Base-by-base conservation (phyloP, 2,888 invertebrate genomes). In the Lysandra coridon region DNA sequence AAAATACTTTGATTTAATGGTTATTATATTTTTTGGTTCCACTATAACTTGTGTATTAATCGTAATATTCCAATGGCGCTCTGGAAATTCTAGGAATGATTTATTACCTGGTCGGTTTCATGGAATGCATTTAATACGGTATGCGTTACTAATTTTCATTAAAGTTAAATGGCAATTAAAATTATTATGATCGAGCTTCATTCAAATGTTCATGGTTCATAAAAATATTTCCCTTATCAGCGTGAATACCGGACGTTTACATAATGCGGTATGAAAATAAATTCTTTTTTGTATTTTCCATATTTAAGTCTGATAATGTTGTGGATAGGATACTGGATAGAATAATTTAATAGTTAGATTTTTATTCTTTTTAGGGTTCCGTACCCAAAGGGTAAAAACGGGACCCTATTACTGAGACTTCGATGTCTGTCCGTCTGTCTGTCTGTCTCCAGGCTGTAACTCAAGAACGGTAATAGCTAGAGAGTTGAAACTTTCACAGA, bases 141-240 rank as follows among this genome's bases (percentile, higher is more conserved):
- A 74, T 74, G 74, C 74, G 23, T 74, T 44, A 44, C 74, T 74
- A 74, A 74, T 74, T 44, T 74, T 23, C 44, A 74, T 44, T 74
- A 44, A 44, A 74, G n/a, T 74, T 74, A 23, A 44, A 74, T 69
- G 44, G 74, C 74, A 74, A 74, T 74, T 74, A 74, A 74, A 74
- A 74, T 74, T 74, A 44, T 74, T 74, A 44, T 74, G 7, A 74
- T 74, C 74, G 44, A n/a, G 74, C 44, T 74, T 44, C 33, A 69
- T 69, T 33, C 69, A 69, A 33, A 69, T 57, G 57, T 57, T 57
- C 57, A 57, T 69, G 33, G 69, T 17, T 69, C 69, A 69, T 69
- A 69, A 69, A 37, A 44, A 74, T 74, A 74, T 74, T 40, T 44
- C 44, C 44, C 37, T 74, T 44, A 74, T 44, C 74, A 44, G 10